A percentile compares a stretch with the other conserved stretches of the same genome.
phyloP scores from a whole-genome alignment of 2,888 invertebrate genomes.

The Elgonia sp. region DNA sequence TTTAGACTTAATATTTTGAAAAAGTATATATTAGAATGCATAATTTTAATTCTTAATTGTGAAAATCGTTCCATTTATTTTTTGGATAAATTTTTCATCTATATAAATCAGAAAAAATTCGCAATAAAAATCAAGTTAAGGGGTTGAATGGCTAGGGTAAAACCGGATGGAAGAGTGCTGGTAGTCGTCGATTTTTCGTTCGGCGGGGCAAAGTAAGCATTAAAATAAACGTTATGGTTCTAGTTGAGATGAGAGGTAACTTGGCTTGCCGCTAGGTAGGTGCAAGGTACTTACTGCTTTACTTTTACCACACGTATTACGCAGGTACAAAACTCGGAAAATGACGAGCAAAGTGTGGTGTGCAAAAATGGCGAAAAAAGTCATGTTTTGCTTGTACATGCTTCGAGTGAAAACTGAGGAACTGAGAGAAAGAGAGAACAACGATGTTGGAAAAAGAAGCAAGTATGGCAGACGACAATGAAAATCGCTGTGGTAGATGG shows the following conservation, averaged over 20 bases:
- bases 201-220: constrained; percentile 79
- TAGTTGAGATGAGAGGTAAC: constrained; percentile 77
- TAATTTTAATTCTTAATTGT: not conserved
- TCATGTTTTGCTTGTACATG: constrained; percentile 70
- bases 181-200: constrained; percentile 77
- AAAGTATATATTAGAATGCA: not conserved
- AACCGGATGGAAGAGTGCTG: constrained; percentile 48
- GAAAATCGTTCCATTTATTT: not conserved
- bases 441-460: constrained; percentile 36
- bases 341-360: constrained; percentile 68
- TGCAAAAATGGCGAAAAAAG: constrained; percentile 68
- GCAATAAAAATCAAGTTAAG: constrained; percentile 67
- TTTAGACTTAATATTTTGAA: no score
- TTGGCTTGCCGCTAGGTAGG: constrained; percentile 70
- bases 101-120: constrained; percentile 61
- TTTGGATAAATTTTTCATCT: not conserved
- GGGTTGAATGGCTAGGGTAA: constrained; percentile 57
- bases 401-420: constrained; percentile 69
- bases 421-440: constrained; percentile 51
- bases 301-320: constrained; percentile 72
- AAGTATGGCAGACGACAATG: constrained; percentile 68
- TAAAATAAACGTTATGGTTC: constrained; percentile 82
- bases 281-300: constrained; percentile 74
- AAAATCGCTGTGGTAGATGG: constrained; percentile 73
- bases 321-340: constrained; percentile 72